A percentile compares a stretch with the other conserved stretches of the same genome.
Conservation (phyloP, 2,113 vertebrate species). For the Zapus hudsonius region DNA sequence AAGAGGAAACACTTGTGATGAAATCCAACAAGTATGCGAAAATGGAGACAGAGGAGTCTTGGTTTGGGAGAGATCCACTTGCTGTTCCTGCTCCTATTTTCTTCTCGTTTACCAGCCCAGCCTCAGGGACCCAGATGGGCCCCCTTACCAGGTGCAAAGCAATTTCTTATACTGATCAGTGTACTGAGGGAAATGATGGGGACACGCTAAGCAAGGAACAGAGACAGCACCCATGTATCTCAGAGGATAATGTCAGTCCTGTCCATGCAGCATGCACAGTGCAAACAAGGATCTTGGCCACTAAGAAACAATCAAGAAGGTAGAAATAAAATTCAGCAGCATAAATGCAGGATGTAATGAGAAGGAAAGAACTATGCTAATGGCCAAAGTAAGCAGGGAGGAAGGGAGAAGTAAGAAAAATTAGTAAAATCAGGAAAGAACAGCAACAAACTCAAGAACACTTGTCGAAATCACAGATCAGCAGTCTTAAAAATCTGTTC, state of each 20-base stretch:
- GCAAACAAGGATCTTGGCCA: background rate
- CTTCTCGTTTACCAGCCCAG: background rate
- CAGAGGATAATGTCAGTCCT: rapidly evolving
- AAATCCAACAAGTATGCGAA: background rate
- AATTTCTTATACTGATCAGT: background rate
- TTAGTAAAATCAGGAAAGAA: background rate
- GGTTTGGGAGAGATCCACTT: background rate
- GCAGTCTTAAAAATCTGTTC: background rate
- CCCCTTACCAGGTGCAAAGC: background rate
- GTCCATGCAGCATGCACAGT: rapidly evolving
- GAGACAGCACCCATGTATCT: rapidly evolving
- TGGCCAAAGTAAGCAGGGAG: background rate
- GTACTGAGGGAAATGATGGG: background rate
- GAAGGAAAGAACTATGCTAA: too few species aligned
- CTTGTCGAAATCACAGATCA: background rate
- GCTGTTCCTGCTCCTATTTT: background rate
- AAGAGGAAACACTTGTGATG: background rate
- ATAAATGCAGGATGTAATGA: background rate
- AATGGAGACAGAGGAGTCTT: background rate
- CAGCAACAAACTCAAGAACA: background rate
- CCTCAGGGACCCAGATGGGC: too few species aligned
- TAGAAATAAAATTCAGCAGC: background rate
- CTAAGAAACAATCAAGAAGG: rapidly evolving
- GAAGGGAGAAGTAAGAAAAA: background rate
- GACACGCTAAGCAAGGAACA: background rate